Conservation (phyloP, 2,888 invertebrate genomes). For the Kryphioiulus occultus region DNA sequence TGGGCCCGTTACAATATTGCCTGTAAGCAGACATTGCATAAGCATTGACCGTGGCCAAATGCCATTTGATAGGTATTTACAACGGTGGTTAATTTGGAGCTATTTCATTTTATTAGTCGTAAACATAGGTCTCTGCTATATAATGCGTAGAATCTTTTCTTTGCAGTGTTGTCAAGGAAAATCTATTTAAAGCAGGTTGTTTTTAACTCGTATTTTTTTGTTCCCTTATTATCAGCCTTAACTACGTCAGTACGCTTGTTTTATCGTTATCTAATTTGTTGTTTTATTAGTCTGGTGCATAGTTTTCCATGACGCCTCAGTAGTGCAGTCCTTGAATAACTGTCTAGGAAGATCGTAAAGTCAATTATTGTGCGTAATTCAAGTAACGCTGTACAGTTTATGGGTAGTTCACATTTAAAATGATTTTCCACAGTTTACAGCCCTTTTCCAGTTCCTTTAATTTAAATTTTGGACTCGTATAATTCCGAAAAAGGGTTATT, state of each 20-base stretch:
- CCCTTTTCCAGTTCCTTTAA: no score
- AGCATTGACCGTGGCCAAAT: neutral
- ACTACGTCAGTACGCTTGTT: neutral
- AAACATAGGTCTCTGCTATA: neutral
- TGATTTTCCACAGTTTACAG: no score
- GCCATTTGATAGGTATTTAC: neutral
- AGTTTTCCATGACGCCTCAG: neutral
- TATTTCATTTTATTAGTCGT: neutral
- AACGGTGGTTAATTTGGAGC: neutral
- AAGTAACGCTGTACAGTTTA: no score
- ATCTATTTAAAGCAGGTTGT: neutral
- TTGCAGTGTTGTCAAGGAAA: neutral
- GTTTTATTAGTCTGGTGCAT: neutral
- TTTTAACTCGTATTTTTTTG: neutral
- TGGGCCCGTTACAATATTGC: neutral
- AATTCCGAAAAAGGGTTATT: no score
- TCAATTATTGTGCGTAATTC: no score
- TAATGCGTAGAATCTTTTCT: neutral
- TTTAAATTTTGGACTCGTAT: no score
- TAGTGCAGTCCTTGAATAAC: neutral
- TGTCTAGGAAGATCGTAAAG: neutral
- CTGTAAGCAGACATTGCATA: neutral
- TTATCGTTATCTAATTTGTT: neutral
- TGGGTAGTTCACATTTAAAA: no score
- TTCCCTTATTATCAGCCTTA: neutral